Percentiles rank a stretch among this genome's conserved stretches.
Evolutionary conservation across 2,113 vertebrate species (phyloP).

Genomic region (Strix aluco): DNA sequence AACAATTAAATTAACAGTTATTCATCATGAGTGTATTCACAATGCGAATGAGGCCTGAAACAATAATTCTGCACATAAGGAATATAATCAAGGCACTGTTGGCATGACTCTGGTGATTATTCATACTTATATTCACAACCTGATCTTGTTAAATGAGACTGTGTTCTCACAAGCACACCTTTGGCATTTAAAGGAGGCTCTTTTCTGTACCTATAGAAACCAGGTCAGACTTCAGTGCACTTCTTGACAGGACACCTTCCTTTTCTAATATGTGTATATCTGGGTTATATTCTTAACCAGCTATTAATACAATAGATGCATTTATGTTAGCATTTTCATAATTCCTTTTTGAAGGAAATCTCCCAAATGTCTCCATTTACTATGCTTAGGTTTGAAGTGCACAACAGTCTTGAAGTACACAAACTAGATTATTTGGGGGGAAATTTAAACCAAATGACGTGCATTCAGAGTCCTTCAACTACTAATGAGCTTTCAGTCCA

Average conservation of each 20-base stretch:
- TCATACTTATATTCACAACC: background rate
- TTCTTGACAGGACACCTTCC: background rate
- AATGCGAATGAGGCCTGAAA: background rate
- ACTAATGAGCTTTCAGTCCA: background rate
- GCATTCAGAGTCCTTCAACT: background rate
- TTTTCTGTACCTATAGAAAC: background rate
- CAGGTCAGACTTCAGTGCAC: background rate
- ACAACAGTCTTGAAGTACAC: background rate
- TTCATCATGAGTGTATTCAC: background rate
- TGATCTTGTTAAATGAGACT: background rate
- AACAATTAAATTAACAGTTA: constrained; percentile 38
- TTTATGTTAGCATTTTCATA: background rate
- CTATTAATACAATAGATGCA: background rate
- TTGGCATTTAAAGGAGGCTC: background rate
- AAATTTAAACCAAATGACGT: background rate
- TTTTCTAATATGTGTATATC: background rate
- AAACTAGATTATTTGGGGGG: background rate
- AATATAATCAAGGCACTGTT: background rate
- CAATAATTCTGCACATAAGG: background rate
- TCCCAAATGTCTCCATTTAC: background rate
- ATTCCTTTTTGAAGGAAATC: background rate
- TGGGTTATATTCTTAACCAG: background rate
- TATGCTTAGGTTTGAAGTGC: background rate
- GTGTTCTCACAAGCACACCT: background rate
- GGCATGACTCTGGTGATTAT: background rate